phyloP scores from a whole-genome alignment of 2,113 vertebrate genomes.

The Carettochelys insculpta region DNA sequence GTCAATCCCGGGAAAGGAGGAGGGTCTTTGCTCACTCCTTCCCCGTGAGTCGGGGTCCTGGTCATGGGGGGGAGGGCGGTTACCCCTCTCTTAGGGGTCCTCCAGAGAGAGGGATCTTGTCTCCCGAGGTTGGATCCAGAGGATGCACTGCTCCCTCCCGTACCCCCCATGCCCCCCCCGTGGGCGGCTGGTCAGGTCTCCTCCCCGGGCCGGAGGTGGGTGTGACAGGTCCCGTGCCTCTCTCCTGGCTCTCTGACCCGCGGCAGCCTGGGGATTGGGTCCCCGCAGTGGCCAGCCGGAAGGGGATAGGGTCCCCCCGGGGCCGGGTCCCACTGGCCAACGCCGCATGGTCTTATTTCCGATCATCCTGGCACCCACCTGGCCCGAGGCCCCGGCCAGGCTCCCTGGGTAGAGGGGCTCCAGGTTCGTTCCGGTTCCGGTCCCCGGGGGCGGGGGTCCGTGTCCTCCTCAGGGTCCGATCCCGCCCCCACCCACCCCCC shows the following conservation, averaged over 20 bases:
- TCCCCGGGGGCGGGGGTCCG: slow-evolving; percentile 30
- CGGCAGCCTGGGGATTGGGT: not conserved
- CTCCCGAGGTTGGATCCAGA: not conserved
- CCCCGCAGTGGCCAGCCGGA: not conserved
- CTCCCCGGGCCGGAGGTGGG: not conserved
- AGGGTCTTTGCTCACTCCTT: not conserved
- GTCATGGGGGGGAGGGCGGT: not conserved
- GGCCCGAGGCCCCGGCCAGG: not conserved
- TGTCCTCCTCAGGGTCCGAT: slow-evolving; percentile 15
- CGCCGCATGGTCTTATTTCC: not conserved
- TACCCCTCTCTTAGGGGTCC: slow-evolving; percentile 58
- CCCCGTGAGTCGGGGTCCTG: not conserved
- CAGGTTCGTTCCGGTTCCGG: not conserved
- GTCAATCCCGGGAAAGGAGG: not conserved
- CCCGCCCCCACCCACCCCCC: slow-evolving; percentile 59
- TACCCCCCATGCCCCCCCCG: not conserved
- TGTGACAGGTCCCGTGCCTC: too few species aligned
- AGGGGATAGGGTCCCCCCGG: not conserved
- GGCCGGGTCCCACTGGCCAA: not conserved
- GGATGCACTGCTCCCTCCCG: not conserved
- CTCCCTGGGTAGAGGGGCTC: not conserved
- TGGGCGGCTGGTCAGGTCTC: too few species aligned
- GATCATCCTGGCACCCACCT: not conserved
- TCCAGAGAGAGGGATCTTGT: not conserved
- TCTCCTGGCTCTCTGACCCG: not conserved